Base-by-base conservation (phyloP, 2,888 invertebrate genomes). In the Philereme vetulata region DNA sequence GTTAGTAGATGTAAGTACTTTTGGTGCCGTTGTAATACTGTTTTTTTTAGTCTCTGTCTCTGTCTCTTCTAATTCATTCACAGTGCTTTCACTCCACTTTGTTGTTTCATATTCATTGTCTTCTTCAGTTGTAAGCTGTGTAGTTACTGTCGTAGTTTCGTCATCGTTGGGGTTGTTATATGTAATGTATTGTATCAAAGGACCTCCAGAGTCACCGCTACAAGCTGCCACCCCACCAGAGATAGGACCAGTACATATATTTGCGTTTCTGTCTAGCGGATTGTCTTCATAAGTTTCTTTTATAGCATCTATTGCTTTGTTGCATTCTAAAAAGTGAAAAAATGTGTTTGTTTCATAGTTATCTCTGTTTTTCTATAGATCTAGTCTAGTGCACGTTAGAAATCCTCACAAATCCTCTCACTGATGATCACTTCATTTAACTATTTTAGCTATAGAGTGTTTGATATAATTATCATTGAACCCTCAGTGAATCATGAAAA, bases 131-230 rank as follows among this genome's bases (percentile, higher is more conserved):
- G n/a, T 21, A 6, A 7, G 44, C 65, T 73, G 11, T 53, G 64
- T 67, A 10, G 67, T 63, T 6, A 64, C 60, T 35, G 77, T 74
- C 7, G 73, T 61, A 38, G 68, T 65, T 44, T 72, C 65, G 43
- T 64, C 56, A 34, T 21, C 21, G 21, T 21, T 21, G 21, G 21
- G 21, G 2, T 70, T 61, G 7, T 60, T 36, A 51, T 66, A 71
- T 3, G 73, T 64, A 4, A 76, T 50, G 38, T 75, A 81, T 67
- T 80, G 81, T 21, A 92, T 81, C 8, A 93, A 75, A 0, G 94
- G 93, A 7, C 93, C 93, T 3, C 93, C 94, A 6, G 93, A 93
- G 65, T 94, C 94, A 9, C 94, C 94, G 48, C 76, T 85, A 70
- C 93, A 94, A 8, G 93, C 93, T n/a, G 93, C 88, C 9, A 88